phyloP scores from a whole-genome alignment of 1,140 invertebrate genomes.

The Drosophila mayri region DNA sequence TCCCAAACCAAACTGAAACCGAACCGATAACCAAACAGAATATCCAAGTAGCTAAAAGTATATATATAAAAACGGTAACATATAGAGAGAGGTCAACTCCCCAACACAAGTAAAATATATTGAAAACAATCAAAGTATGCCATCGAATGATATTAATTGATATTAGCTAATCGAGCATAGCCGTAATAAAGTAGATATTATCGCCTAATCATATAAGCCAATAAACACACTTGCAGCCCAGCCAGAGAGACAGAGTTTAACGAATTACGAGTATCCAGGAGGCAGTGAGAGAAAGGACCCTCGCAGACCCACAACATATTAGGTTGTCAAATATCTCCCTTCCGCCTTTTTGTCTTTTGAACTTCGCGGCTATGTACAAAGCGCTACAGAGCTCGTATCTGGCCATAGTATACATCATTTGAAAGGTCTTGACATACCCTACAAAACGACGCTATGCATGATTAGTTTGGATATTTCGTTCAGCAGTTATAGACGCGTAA shows the following conservation, averaged over 20 bases:
- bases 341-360: too few species aligned
- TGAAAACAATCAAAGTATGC: slow-evolving; percentile 80
- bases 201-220: slow-evolving; percentile 59
- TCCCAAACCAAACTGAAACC: slow-evolving; percentile 29
- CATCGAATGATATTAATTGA: slow-evolving; percentile 83
- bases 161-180: slow-evolving; percentile 73
- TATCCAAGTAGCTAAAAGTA: slow-evolving; percentile 45
- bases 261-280: slow-evolving; percentile 24
- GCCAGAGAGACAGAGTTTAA: slow-evolving; percentile 32
- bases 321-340: too few species aligned
- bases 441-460: too few species aligned
- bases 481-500: too few species aligned
- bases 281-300: slow-evolving; percentile 16
- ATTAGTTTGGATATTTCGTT: too few species aligned
- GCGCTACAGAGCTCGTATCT: too few species aligned
- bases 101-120: slow-evolving; percentile 55
- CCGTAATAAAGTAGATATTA: slow-evolving; percentile 66
- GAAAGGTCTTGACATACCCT: too few species aligned
- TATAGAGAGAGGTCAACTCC: slow-evolving; percentile 35
- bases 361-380: too few species aligned
- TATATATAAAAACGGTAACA: slow-evolving; percentile 34
- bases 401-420: too few species aligned
- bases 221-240: slow-evolving; percentile 47
- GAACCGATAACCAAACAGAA: slow-evolving; percentile 37
- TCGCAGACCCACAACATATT: slow-evolving; percentile 6